Percentiles rank a stretch among this genome's conserved stretches.
These are phyloP conservation scores for Papilio xuthus DNA, from an alignment of 1,140 invertebrate species.

Conservation along the genomic window DNA sequence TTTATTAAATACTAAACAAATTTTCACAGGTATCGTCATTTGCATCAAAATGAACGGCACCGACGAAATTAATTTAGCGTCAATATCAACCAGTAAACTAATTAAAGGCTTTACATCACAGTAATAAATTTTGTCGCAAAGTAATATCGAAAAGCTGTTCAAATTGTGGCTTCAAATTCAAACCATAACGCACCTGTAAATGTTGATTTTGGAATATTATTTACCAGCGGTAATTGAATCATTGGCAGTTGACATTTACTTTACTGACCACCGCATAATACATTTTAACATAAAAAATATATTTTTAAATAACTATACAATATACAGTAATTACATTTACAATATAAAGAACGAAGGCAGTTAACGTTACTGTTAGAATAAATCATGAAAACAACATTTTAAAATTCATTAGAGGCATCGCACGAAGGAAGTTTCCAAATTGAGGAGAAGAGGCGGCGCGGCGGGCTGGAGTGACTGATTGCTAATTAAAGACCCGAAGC, in stretches of 20 bases:
- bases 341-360: background rate
- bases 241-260: background rate
- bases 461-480: background rate
- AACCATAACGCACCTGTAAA: background rate
- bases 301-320: background rate
- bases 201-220: background rate
- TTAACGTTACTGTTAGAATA: background rate
- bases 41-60: slow-evolving; percentile 14
- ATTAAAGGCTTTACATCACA: slow-evolving; percentile 33
- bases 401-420: slow-evolving; percentile 7
- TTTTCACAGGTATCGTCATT: slow-evolving; percentile 29
- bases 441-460: background rate
- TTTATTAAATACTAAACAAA: slow-evolving; percentile 31
- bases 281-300: background rate
- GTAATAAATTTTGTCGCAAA: background rate
- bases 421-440: slow-evolving; percentile 1
- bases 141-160: background rate
- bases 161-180: slow-evolving; percentile 20
- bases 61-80: slow-evolving; percentile 31
- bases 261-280: background rate
- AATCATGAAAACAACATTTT: background rate
- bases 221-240: background rate
- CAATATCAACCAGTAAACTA: slow-evolving; percentile 32
- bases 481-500: slow-evolving; percentile 7
- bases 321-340: background rate